These are phyloP conservation scores for Spea bombifrons DNA, from an alignment of 2,113 vertebrate species.

Conservation along the genomic window DNA sequence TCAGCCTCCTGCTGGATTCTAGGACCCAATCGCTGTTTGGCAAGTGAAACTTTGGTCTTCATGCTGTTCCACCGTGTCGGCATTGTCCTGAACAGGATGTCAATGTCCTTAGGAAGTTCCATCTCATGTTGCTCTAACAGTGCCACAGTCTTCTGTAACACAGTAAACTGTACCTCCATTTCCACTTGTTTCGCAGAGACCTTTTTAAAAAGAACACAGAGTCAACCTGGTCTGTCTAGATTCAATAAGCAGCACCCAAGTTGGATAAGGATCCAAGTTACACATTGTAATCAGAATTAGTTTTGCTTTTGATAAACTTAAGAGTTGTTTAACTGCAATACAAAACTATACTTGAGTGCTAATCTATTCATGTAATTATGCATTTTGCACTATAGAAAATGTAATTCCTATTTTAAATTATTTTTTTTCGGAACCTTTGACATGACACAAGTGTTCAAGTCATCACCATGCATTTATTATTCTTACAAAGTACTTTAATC, in stretches of 20 bases:
- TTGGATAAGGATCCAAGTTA: too few species aligned
- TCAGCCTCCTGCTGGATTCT: conserved; percentile 43
- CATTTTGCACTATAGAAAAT: too few species aligned
- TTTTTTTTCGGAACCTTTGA: too few species aligned
- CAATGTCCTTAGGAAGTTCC: conserved; percentile 29
- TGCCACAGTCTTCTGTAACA: conserved; percentile 37
- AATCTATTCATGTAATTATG: too few species aligned
- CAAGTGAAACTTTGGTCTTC: conserved; percentile 47
- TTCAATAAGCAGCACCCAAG: too few species aligned
- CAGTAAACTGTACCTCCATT: conserved; percentile 45
- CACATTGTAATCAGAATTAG: too few species aligned
- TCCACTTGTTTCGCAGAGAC: conserved; percentile 43
- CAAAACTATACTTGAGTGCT: too few species aligned
- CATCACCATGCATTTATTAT: not conserved
- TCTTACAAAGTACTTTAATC: not conserved
- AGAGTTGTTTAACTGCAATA: too few species aligned
- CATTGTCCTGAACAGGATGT: conserved; percentile 36
- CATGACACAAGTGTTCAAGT: not conserved
- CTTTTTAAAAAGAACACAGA: conserved; percentile 6
- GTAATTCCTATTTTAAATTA: too few species aligned
- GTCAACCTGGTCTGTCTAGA: too few species aligned
- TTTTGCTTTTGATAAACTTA: too few species aligned
- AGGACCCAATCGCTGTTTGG: conserved; percentile 43
- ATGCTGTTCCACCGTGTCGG: conserved; percentile 45
- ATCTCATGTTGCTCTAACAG: conserved; percentile 37